Evolutionary conservation across 2,888 invertebrate species (phyloP), one percentile per base, ranked within the genome.

Genomic region (Microctonus brassicae): DNA sequence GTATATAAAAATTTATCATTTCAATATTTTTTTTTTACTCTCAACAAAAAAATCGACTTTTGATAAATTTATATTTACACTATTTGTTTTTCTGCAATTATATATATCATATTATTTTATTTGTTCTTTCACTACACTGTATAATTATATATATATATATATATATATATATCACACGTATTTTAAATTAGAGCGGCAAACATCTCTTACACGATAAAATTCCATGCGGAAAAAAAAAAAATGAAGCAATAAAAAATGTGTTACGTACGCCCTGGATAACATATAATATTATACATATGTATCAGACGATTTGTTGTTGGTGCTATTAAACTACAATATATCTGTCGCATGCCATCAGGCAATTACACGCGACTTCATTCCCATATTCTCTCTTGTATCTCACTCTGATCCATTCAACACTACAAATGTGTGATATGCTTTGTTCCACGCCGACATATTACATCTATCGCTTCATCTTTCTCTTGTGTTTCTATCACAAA

Each of bases 301-400:
- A 24, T 20, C 57, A 63, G 34, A 24, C 53, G 34, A 34, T 24
- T 20, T n/a, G n/a, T 58, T n/a, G 13, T 10, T 10, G 6, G 17
- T 52, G 34, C 57, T 33, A 33, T 47, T 47, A 47, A 47, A 47
- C 47, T 11, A 34, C 42, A 20, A 13, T 47, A 47, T 36, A 65
- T 65, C 69, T 55, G 65, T 70, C 58, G 65, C 63, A 57, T 63
- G 63, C 57, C 20, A 69, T 63, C 69, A 52, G n/a, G 62, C 63
- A 39, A 62, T 69, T 55, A 69, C 63, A 63, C 63, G 62, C 63
- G 47, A n/a, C 29, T 29, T 29, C 29, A 5, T 3, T 29, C 29
- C 7, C 29, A 29, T 29, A 3, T 29, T 29, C 7, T 29, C 29
- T 29, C 29, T 29, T 3, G 3, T 29, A 29, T 29, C 7, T 29